Base-by-base conservation (phyloP, 2,113 vertebrate species). In the Zosterops pallidus region DNA sequence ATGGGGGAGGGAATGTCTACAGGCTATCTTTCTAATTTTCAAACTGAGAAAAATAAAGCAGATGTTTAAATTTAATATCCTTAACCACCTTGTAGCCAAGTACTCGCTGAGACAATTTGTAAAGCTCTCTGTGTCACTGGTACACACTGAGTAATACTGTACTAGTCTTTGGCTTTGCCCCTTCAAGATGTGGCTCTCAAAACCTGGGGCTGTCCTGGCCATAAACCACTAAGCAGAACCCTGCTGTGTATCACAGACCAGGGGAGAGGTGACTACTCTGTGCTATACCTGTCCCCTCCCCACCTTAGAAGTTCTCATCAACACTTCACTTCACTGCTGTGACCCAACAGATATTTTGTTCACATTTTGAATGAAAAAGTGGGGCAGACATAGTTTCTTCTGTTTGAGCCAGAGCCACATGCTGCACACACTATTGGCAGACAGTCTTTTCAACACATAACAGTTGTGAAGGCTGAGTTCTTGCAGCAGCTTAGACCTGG, bases 201-300 rank as follows among this genome's bases (percentile, higher is more conserved):
- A 1, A 24, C 20, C 1, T 55, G 26, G 33, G 50, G 41, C 62
- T 82, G 21, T 23, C 13, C 17, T n/a, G 23, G 31, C 37, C 39
- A 39, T 26, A 65, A 63, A 21, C 23, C 44, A 52, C 52, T 35
- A 29, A 70, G 33, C 29, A 85, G 41, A 41, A n/a, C 10, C 23
- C 53, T 53, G 50, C 24, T 49, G 5, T 56, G 44, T 3, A 5
- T 60, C 67, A 76, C 29, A 16, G 59, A 83, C 16, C 21, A 59
- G 49, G 59, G 71, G 10, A 39, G 20, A 35, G 3, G 8, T 12
- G 18, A 5, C 12, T 3, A 2, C 31, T 53, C 47, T 42, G 39
- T 33, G 11, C 33, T 44, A 5, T 4, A 17, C 0, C 0, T 6
- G 3, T 24, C 23, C 78, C 53, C 6, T 69, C 17, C 7, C 9